Evolutionary conservation across 2,113 vertebrate species (phyloP).

Genomic region (Formicarius rufipectus): DNA sequence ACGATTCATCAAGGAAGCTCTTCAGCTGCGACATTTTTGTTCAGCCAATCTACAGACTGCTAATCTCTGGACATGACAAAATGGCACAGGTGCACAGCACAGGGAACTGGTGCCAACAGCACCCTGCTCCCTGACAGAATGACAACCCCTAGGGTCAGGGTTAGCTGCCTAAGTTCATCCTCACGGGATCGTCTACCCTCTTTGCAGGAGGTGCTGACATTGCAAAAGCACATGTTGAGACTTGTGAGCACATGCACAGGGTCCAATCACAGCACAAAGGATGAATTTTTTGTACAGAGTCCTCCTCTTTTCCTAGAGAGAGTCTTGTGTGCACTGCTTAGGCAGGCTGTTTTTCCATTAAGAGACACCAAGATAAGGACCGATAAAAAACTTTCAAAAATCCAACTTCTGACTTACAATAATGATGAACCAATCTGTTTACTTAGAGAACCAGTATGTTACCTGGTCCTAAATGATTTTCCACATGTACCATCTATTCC

Average conservation of each 20-base stretch:
- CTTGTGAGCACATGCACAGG: neutral
- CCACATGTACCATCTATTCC: neutral
- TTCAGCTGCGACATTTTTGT: neutral
- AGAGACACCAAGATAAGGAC: neutral
- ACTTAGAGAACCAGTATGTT: neutral
- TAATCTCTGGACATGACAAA: neutral
- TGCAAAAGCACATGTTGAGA: neutral
- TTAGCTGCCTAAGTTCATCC: neutral
- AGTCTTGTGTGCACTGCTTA: neutral
- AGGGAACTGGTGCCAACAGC: neutral
- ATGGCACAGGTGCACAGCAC: neutral
- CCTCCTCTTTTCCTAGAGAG: neutral
- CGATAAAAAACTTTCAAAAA: neutral
- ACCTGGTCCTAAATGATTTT: neutral
- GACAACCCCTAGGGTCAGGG: neutral
- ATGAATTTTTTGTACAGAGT: neutral
- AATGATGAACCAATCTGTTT: neutral
- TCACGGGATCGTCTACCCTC: accelerated
- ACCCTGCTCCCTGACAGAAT: neutral
- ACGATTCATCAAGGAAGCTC: neutral
- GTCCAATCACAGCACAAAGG: neutral
- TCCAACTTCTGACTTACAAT: neutral
- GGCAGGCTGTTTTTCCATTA: neutral
- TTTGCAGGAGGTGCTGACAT: neutral
- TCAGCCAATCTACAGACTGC: neutral